Evolutionary conservation across 2,888 invertebrate genomes (phyloP), one percentile per base, ranked within the genome.

Genomic region (Pristionchus exspectatus): DNA sequence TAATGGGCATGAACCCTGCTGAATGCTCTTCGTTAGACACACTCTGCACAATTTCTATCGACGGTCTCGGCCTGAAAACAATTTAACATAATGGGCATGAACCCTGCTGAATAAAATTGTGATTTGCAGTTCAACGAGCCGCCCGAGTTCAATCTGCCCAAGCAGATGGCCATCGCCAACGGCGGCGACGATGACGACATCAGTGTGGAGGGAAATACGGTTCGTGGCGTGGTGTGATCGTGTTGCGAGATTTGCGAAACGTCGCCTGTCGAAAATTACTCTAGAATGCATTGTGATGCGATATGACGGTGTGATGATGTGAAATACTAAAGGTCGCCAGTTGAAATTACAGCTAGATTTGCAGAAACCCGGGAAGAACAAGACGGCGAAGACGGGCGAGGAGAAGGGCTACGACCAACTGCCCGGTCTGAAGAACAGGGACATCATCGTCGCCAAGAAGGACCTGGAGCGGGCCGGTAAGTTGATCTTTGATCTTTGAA

Each of bases 111-210:
- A 27, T 14, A 1, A 27, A n/a, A n/a, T 27, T 27, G 14, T n/a
- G 18, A 33, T 77, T 77, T 81, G 9, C 50, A 81, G 81, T 81
- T 81, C 81, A 81, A 81, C 50, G 81, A 81, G 81, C 81, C 81
- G 81, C 81, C 81, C 81, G 81, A 81, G 81, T 81, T 81, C 81
- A 81, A 81, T 54, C 81, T 81, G 81, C 81, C 81, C 50, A 81
- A 81, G 50, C 81, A 81, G 50, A 81, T 81, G 81, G 81, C 81
- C 27, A 81, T 81, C 27, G 81, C 81, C 3, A 54, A 81, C 38
- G 81, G 50, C n/a, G 50, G 18, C 9, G 81, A 81, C 16, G 81
- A 81, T 21, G 50, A 81, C n/a, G 81, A 81, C n/a, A 4, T 30
- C 3, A 50, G n/a, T 12, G 50, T 44, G 14, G 81, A 81, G 50